Evolutionary conservation across 2,888 invertebrate species (phyloP).

Genomic region (Cerastis leucographa): DNA sequence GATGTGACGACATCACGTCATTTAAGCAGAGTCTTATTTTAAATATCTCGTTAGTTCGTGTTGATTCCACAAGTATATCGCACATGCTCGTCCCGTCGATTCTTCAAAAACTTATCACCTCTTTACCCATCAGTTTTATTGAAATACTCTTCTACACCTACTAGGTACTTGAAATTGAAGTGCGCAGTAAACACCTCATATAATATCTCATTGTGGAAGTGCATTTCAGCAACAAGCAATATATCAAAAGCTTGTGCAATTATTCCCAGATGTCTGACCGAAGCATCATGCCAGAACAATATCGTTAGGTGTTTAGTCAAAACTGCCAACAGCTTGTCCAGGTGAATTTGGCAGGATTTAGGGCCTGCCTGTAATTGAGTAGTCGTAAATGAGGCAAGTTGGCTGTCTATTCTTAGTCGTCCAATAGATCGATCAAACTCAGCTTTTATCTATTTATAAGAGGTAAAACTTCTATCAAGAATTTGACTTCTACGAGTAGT

Average conservation of each 20-base stretch:
- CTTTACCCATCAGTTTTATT: not conserved
- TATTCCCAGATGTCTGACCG: conserved; percentile 59
- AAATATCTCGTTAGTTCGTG: not conserved
- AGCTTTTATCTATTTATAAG: not conserved
- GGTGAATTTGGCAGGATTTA: conserved; percentile 46
- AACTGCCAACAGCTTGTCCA: conserved; percentile 58
- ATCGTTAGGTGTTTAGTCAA: conserved; percentile 52
- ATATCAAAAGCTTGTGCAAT: conserved; percentile 60
- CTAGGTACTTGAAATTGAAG: not conserved
- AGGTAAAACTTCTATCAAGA: not conserved
- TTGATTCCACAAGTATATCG: not conserved
- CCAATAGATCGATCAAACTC: not conserved
- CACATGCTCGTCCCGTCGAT: not conserved
- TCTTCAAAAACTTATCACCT: not conserved
- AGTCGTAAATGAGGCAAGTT: conserved; percentile 21
- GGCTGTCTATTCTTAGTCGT: conserved; percentile 3
- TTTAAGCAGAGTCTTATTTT: not conserved
- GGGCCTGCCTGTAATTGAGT: conserved; percentile 8
- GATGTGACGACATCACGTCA: not conserved
- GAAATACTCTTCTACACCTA: conserved; percentile 7
- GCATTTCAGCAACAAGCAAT: conserved; percentile 34
- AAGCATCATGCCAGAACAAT: conserved; percentile 54
- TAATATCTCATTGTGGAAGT: conserved; percentile 34
- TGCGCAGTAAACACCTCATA: conserved; percentile 35
- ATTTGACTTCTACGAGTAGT: too few species aligned